phyloP scores from a whole-genome alignment of 2,888 invertebrate species.

The Harpalus rufipes region DNA sequence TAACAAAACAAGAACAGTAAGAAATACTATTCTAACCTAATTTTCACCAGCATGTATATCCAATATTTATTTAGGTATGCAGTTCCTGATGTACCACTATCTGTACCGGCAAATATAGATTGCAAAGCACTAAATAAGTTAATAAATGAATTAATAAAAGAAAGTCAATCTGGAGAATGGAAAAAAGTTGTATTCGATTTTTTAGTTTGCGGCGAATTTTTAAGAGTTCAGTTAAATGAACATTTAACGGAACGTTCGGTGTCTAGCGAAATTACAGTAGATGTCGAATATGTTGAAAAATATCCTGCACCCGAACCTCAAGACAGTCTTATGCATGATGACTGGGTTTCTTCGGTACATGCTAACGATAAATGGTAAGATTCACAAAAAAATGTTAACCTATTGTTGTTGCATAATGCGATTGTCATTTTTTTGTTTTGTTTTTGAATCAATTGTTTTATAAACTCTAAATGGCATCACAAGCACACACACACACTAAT shows the following conservation, averaged over 20 bases:
- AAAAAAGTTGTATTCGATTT: slow-evolving; percentile 90
- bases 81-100: slow-evolving; percentile 90
- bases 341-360: slow-evolving; percentile 97
- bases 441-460: background rate
- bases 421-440: too few relatives aligned
- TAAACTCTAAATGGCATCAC: too few relatives aligned
- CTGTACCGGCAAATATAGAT: slow-evolving; percentile 87
- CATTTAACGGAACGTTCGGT: slow-evolving; percentile 87
- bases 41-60: slow-evolving; percentile 31
- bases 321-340: slow-evolving; percentile 95
- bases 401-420: background rate
- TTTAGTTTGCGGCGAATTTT: slow-evolving; percentile 89
- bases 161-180: slow-evolving; percentile 76
- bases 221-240: slow-evolving; percentile 85
- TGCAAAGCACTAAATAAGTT: slow-evolving; percentile 86
- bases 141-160: slow-evolving; percentile 88
- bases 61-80: slow-evolving; percentile 84
- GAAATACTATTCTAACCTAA: slow-evolving; percentile 73
- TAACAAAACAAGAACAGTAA: slow-evolving; percentile 90
- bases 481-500: too few relatives aligned
- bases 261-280: slow-evolving; percentile 90
- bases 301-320: slow-evolving; percentile 95
- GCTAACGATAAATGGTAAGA: slow-evolving; percentile 83
- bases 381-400: background rate
- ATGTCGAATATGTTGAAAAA: slow-evolving; percentile 94